Conservation (phyloP, 2,888 invertebrate species). For the Euzophera pinguis region DNA sequence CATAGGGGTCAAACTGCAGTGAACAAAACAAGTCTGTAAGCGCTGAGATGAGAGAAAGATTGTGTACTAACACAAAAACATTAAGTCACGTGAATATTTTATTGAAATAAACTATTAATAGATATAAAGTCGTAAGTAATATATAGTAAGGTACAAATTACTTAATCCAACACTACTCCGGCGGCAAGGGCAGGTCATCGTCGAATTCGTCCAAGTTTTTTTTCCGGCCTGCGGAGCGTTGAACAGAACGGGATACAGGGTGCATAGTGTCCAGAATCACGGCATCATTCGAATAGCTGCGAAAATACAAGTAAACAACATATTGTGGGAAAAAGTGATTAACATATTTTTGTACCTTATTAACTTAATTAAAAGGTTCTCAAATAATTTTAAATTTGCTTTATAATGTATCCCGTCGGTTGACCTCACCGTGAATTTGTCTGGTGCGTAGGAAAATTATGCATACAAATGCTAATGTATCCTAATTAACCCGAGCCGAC, state of each 20-base stretch:
- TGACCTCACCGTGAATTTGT: slow-evolving; percentile 40
- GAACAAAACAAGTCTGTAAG: too few relatives aligned
- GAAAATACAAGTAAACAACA: neutral
- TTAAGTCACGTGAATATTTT: too few relatives aligned
- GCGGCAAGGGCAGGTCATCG: slow-evolving; percentile 70
- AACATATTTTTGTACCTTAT: too few relatives aligned
- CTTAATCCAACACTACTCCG: slow-evolving; percentile 33
- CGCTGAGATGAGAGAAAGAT: too few relatives aligned
- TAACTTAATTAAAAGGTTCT: too few relatives aligned
- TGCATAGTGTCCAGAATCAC: slow-evolving; percentile 40
- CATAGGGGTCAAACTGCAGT: too few relatives aligned
- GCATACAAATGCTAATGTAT: slow-evolving; percentile 3
- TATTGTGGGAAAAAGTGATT: too few relatives aligned
- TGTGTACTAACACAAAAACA: too few relatives aligned
- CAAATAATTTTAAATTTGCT: too few relatives aligned
- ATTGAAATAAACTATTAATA: too few relatives aligned
- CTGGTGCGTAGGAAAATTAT: slow-evolving; percentile 31
- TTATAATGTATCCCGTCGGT: slow-evolving; percentile 38
- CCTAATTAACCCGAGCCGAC: neutral
- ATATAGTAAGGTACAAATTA: too few relatives aligned
- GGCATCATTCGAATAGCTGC: slow-evolving; percentile 30
- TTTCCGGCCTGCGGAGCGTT: slow-evolving; percentile 42
- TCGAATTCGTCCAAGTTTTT: slow-evolving; percentile 55
- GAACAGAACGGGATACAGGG: slow-evolving; percentile 38
- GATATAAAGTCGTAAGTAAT: too few relatives aligned